Base-by-base conservation (phyloP, 1,140 invertebrate species). In the Bacillus rossius region DNA sequence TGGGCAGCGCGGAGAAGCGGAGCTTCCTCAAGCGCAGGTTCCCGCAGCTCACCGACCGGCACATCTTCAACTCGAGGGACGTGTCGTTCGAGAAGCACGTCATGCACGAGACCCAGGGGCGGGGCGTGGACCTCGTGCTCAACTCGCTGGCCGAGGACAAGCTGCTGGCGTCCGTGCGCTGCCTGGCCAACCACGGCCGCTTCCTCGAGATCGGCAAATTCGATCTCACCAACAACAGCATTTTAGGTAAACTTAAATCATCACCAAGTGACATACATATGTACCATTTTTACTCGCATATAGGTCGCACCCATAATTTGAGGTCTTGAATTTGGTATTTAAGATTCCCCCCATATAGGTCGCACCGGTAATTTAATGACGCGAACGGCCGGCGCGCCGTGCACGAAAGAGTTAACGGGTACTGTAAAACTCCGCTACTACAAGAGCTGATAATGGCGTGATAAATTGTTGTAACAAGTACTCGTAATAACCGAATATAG, bases 141-240 rank as follows among this genome's bases (percentile, higher is more conserved):
- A 91, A 91, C 71, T 92, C 89, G 1, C 71, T 92, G 13, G 78
- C 88, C n/a, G 87, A 88, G 59, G 88, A 92, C 40, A 89, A 89
- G 69, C 73, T 92, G 0, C 83, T 83, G 43, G 71, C 71, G 5
- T 72, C 71, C n/a, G 66, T 38, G 37, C 45, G 57, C 57, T 25
- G 82, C 55, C 66, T 85, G n/a, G 80, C 77, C 13, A 69, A 75
- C 53, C 79, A 84, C 69, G 84, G 84, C 29, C 72, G 81, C 34
- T 86, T 86, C 69, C 64, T 85, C 29, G 84, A 85, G 71, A 85
- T 85, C 65, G 84, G 84, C 51, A 85, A 85, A 70, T 81, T 78
- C 68, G 84, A 85, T 68, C 66, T 85, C 16, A 79, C 79, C 3
- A 22, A 57, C 20, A 62, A 67, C 53, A 55, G 13, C 47, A 37